phyloP scores from a whole-genome alignment of 2,888 invertebrate genomes.

The Isoperla grammatica region DNA sequence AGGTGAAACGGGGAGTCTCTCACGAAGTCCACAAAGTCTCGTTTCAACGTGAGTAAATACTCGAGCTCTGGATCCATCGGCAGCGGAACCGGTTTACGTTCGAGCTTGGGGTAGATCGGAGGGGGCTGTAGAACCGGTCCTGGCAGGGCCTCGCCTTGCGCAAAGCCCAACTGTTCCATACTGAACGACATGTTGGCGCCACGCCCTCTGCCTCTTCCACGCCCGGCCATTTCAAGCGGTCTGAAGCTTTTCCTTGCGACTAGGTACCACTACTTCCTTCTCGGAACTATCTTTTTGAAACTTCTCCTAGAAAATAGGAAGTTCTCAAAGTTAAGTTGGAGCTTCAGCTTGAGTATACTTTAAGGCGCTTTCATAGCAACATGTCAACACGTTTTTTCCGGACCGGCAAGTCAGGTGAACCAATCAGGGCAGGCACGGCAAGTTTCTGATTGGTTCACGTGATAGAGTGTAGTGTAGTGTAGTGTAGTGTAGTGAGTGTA shows the following conservation, averaged over 20 bases:
- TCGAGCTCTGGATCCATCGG: constrained; percentile 40
- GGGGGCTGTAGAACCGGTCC: constrained; percentile 44
- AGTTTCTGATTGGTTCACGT: too few species aligned
- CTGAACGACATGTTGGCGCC: constrained; percentile 40
- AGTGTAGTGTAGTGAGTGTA: too few species aligned
- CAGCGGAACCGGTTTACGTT: constrained; percentile 46
- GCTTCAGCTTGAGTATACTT: too few species aligned
- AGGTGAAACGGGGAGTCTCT: constrained; percentile 40
- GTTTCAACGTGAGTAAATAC: constrained; percentile 42
- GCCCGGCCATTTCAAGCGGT: constrained; percentile 31
- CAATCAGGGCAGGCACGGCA: too few species aligned
- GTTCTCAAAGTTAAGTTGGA: not conserved
- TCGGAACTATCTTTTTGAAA: constrained; percentile 32
- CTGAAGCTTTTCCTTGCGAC: constrained; percentile 7
- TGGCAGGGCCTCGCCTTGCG: constrained; percentile 42
- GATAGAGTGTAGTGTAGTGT: too few species aligned
- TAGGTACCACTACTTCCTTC: constrained; percentile 23
- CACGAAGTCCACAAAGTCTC: constrained; percentile 40
- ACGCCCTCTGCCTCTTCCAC: constrained; percentile 37
- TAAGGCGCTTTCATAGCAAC: too few species aligned
- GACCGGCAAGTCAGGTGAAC: too few species aligned
- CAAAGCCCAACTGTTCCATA: constrained; percentile 42
- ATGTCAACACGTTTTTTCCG: too few species aligned
- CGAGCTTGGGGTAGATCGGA: constrained; percentile 43
- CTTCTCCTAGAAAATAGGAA: constrained; percentile 30